Evolutionary conservation across 2,797 vertebrate species (phyloP).

Genomic region (Tachyglossus aculeatus): DNA sequence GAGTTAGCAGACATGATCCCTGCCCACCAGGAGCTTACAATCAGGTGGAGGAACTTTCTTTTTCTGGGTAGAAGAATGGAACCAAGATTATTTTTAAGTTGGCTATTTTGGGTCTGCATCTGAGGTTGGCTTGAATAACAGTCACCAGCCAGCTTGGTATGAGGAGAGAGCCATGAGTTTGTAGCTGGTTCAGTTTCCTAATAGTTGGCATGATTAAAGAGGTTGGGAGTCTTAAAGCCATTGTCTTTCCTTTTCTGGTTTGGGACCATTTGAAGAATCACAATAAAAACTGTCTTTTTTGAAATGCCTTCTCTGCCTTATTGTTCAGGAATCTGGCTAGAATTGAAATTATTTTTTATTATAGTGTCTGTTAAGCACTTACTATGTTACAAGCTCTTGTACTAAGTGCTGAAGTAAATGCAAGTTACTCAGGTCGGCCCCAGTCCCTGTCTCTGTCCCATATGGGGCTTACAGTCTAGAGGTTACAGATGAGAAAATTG

Average conservation of each 20-base stretch:
- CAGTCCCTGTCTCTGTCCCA: too few species aligned
- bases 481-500: too few species aligned
- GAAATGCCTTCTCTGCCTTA: slow-evolving; percentile 1
- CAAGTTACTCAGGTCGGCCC: too few species aligned
- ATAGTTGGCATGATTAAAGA: not conserved
- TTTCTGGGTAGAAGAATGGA: not conserved
- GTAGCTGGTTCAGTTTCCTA: not conserved
- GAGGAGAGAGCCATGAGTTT: not conserved
- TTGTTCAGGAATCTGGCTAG: not conserved
- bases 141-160: not conserved
- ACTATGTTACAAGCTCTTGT: too few species aligned
- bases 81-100: not conserved
- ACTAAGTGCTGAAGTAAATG: too few species aligned
- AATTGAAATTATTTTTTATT: not conserved
- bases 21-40: too few species aligned
- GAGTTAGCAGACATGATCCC: too few species aligned
- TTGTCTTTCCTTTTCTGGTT: not conserved
- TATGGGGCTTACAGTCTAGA: too few species aligned
- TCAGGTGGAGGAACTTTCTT: too few species aligned
- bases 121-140: not conserved
- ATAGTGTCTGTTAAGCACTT: not conserved
- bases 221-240: not conserved
- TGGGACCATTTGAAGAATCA: not conserved
- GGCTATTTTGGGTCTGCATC: not conserved
- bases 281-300: slow-evolving; percentile 23